Conservation (phyloP, 2,888 invertebrate genomes). For the Tubiluchus corallicola region DNA sequence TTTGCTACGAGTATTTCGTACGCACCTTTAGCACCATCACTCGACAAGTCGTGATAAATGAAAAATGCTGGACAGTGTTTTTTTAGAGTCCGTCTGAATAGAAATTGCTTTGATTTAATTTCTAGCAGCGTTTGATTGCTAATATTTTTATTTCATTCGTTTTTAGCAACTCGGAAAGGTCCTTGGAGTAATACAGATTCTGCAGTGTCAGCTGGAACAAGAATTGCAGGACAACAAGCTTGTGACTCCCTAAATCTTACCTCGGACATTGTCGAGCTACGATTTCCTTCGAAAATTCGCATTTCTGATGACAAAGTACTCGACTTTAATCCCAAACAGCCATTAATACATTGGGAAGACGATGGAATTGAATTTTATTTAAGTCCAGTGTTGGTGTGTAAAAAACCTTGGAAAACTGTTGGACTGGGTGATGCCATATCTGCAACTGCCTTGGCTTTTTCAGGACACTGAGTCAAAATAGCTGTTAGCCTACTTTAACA, state of each 20-base stretch:
- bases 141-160: no score
- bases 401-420: constrained; percentile 30
- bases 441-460: constrained; percentile 30
- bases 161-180: constrained; percentile 19
- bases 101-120: no score
- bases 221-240: constrained; percentile 29
- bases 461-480: no score
- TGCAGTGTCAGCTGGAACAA: constrained; percentile 31
- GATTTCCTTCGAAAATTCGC: constrained; percentile 24
- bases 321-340: constrained; percentile 20
- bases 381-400: constrained; percentile 33
- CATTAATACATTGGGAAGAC: constrained; percentile 28
- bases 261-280: constrained; percentile 25
- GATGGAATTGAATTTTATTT: constrained; percentile 29
- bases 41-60: no score
- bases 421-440: constrained; percentile 34
- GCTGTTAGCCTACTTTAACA: no score
- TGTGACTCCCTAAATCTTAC: constrained; percentile 22
- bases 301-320: constrained; percentile 17
- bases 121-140: no score
- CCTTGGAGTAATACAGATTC: constrained; percentile 30
- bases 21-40: no score
- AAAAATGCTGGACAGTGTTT: no score
- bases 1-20: no score
- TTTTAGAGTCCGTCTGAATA: no score